Conservation (phyloP, 1,140 invertebrate genomes). For the Drosophila novamexicana region DNA sequence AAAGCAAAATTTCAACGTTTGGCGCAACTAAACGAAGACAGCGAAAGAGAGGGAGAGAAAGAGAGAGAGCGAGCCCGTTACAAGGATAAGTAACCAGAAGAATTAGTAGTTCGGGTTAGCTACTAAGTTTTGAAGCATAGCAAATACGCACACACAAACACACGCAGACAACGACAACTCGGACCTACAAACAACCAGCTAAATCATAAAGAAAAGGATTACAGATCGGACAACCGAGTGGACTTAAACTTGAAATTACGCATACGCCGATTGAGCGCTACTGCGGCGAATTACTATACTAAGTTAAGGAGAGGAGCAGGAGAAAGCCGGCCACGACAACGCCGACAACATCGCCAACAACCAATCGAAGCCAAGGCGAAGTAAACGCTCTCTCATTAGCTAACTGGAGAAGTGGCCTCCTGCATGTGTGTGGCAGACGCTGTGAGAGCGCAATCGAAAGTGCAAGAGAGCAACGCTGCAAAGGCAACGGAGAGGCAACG, state of each 20-base stretch:
- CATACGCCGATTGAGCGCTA: conserved; percentile 42
- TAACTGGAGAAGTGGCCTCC: conserved; percentile 40
- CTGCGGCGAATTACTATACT: conserved; percentile 46
- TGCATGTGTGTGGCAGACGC: conserved; percentile 49
- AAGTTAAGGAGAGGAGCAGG: conserved; percentile 14
- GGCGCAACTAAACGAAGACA: conserved; percentile 66
- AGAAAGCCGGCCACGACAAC: conserved; percentile 32
- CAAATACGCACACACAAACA: conserved; percentile 27
- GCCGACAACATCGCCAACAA: conserved; percentile 5
- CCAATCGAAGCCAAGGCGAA: conserved; percentile 50
- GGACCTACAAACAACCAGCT: conserved; percentile 37
- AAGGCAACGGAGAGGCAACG: conserved; percentile 40
- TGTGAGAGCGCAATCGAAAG: conserved; percentile 53
- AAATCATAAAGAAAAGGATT: conserved; percentile 10
- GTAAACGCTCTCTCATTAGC: conserved; percentile 32
- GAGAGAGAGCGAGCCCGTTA: conserved; percentile 4
- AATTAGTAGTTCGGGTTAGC: conserved; percentile 21
- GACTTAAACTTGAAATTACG: conserved; percentile 68
- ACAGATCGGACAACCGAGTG: conserved; percentile 33
- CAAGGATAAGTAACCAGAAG: conserved; percentile 22
- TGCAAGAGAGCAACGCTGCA: conserved; percentile 31
- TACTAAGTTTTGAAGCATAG: conserved; percentile 41
- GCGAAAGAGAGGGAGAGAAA: conserved; percentile 15
- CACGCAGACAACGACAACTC: conserved; percentile 16
- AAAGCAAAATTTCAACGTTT: conserved; percentile 82